Conservation (phyloP, 2,113 vertebrate species). For the Phaethornis superciliosus region DNA sequence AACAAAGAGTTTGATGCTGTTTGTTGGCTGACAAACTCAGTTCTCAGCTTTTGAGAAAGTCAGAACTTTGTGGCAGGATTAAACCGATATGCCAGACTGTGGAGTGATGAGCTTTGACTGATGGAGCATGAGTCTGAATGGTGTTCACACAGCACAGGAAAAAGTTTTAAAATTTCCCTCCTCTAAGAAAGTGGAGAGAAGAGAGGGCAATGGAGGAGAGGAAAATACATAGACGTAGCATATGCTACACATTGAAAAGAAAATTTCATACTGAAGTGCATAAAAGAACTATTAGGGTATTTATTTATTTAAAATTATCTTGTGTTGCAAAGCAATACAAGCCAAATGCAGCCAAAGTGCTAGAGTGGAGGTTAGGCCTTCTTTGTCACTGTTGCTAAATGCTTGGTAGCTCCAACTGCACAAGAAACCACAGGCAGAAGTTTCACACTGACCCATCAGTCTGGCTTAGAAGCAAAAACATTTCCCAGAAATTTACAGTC, state of each 20-base stretch:
- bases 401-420: slow-evolving; percentile 1
- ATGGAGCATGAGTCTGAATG: background rate
- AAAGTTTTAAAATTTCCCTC: background rate
- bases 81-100: slow-evolving; percentile 27
- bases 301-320: background rate
- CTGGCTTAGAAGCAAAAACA: slow-evolving; percentile 22
- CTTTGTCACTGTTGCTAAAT: background rate
- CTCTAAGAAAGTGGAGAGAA: background rate
- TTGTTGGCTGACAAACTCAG: slow-evolving; percentile 64
- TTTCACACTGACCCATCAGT: slow-evolving; percentile 29
- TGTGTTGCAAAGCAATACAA: accelerated
- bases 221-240: background rate
- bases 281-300: background rate
- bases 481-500: slow-evolving; percentile 41
- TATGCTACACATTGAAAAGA: background rate
- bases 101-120: slow-evolving; percentile 43
- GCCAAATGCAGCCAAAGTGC: background rate
- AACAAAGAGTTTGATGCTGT: slow-evolving; percentile 57
- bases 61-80: background rate
- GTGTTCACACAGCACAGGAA: background rate
- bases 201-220: background rate
- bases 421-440: background rate
- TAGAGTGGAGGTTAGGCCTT: background rate
- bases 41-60: slow-evolving; percentile 55
- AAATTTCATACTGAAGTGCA: background rate